Evolutionary conservation across 2,797 vertebrate genomes (phyloP).

Genomic region (Bovichtus variegatus): DNA sequence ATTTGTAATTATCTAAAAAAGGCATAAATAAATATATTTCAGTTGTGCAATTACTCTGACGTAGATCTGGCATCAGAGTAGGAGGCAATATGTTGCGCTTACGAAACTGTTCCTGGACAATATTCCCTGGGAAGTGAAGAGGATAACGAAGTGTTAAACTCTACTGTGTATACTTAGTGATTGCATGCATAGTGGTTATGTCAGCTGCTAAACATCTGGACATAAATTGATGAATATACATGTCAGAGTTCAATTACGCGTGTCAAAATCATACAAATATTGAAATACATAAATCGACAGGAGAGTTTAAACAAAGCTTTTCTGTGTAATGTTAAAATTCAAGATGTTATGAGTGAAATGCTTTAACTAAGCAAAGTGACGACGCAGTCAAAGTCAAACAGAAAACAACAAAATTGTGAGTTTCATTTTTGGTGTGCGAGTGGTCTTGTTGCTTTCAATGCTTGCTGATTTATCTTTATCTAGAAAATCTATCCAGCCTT

Average conservation of each 20-base stretch:
- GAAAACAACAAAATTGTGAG: not conserved
- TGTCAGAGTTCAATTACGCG: not conserved
- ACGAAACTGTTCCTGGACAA: conserved; percentile 30
- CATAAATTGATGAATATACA: conserved; percentile 3
- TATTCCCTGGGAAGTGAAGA: conserved; percentile 39
- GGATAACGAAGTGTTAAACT: conserved; percentile 23
- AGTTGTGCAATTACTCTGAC: not conserved
- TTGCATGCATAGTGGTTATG: conserved; percentile 16
- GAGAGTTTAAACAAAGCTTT: conserved; percentile 30
- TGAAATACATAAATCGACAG: conserved; percentile 14
- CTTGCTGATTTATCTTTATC: not conserved
- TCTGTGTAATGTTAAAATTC: conserved; percentile 22
- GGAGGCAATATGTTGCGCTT: conserved; percentile 30
- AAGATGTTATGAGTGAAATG: conserved; percentile 9
- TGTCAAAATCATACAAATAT: conserved; percentile 26
- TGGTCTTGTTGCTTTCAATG: not conserved
- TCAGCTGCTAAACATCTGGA: conserved; percentile 20
- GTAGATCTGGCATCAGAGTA: not conserved
- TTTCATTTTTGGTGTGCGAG: not conserved
- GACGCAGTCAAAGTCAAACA: not conserved
- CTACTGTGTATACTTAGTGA: conserved; percentile 1
- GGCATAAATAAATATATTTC: not conserved
- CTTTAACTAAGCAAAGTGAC: conserved; percentile 3
- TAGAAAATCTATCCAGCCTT: not conserved
- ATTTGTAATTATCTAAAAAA: not conserved